phyloP scores from a whole-genome alignment of 2,113 vertebrate species.

The Tachysurus vachellii region DNA sequence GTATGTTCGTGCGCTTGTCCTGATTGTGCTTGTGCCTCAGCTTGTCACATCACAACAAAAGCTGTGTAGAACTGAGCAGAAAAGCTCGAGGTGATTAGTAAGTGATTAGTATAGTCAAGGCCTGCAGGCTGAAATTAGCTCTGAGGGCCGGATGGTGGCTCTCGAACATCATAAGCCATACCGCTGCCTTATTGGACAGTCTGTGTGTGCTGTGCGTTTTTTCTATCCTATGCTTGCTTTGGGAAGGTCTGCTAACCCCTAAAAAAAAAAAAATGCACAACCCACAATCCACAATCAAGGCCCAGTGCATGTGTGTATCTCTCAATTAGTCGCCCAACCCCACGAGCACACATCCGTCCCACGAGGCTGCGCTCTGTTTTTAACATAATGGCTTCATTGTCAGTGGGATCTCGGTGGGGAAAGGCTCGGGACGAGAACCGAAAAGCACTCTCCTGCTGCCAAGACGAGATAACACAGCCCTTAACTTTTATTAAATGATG shows the following conservation, averaged over 20 bases:
- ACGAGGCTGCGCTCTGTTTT: slow-evolving; percentile 21
- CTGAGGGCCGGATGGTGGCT: slow-evolving; percentile 52
- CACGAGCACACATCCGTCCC: neutral
- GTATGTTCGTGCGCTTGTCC: neutral
- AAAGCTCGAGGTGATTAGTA: neutral
- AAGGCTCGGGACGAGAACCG: slow-evolving; percentile 38
- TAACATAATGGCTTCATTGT: slow-evolving; percentile 51
- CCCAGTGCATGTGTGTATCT: slow-evolving; percentile 39
- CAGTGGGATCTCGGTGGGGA: slow-evolving; percentile 36
- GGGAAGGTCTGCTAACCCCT: neutral
- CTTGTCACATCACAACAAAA: neutral
- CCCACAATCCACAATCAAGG: slow-evolving; percentile 36
- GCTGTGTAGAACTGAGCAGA: neutral
- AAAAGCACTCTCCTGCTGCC: slow-evolving; percentile 47
- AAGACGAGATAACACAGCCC: slow-evolving; percentile 52
- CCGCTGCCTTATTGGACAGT: neutral
- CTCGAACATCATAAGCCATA: slow-evolving; percentile 43
- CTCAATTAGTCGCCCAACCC: slow-evolving; percentile 32
- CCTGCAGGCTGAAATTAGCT: slow-evolving; percentile 21
- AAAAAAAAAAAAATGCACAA: slow-evolving; percentile 21
- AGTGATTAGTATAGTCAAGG: neutral
- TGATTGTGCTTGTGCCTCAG: neutral
- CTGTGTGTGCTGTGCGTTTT: neutral
- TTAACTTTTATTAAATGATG: slow-evolving; percentile 52
- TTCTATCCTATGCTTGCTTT: slow-evolving; percentile 26